Conservation (phyloP, 2,888 invertebrate genomes). For the Hirtodrosophila confusa region DNA sequence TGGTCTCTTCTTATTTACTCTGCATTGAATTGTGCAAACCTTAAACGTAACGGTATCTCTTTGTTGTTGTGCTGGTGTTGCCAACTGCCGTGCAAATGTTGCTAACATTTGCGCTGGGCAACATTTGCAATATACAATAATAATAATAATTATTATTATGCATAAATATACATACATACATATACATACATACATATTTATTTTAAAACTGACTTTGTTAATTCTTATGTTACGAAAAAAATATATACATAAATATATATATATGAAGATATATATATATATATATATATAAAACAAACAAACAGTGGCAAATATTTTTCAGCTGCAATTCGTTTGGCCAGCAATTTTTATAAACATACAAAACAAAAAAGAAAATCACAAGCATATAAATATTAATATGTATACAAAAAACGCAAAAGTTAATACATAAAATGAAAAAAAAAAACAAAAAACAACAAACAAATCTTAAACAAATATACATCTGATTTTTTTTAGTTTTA, state of each 20-base stretch:
- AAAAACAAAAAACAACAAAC: slow-evolving; percentile 35
- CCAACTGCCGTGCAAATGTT: slow-evolving; percentile 79
- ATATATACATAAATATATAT: slow-evolving; percentile 11
- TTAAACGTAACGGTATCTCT: slow-evolving; percentile 78
- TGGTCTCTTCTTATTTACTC: slow-evolving; percentile 79
- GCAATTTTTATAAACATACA: slow-evolving; percentile 51
- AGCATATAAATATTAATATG: slow-evolving; percentile 30
- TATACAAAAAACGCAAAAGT: slow-evolving; percentile 35
- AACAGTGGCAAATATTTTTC: slow-evolving; percentile 44
- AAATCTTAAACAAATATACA: slow-evolving; percentile 77
- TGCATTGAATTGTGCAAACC: slow-evolving; percentile 67
- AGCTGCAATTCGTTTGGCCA: slow-evolving; percentile 47
- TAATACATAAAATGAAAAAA: slow-evolving; percentile 18
- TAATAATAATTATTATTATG: slow-evolving; percentile 63
- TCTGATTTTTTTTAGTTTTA: slow-evolving; percentile 82
- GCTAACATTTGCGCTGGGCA: slow-evolving; percentile 78
- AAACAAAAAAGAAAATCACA: slow-evolving; percentile 25
- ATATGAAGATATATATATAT: no score
- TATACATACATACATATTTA: slow-evolving; percentile 66
- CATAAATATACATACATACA: slow-evolving; percentile 52
- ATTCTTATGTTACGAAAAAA: slow-evolving; percentile 70
- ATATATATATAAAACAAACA: slow-evolving; percentile 16
- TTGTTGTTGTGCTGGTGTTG: slow-evolving; percentile 79
- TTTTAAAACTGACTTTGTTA: slow-evolving; percentile 79
- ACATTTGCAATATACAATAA: slow-evolving; percentile 79